Conservation (phyloP, 2,888 invertebrate genomes). For the Arctia plantaginis region DNA sequence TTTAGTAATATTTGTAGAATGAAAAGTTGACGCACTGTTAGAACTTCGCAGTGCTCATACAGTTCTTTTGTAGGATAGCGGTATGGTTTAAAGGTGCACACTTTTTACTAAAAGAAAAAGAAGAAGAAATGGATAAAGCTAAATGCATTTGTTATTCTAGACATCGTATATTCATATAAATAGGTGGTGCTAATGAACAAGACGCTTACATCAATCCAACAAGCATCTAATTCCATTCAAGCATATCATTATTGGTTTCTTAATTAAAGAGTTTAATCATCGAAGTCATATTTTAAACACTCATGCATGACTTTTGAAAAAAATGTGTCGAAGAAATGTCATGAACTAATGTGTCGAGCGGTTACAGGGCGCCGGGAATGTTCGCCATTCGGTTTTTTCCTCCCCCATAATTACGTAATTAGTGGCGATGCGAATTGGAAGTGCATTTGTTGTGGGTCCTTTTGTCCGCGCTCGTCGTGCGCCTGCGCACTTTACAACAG, state of each 20-base stretch:
- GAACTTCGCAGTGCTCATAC: too few species aligned
- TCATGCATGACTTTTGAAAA: constrained; percentile 74
- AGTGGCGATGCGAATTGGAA: constrained; percentile 82
- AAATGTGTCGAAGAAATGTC: constrained; percentile 73
- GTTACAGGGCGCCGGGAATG: constrained; percentile 69
- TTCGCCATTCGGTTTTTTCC: constrained; percentile 77
- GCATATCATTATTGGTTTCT: constrained; percentile 47
- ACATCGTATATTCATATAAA: constrained; percentile 23
- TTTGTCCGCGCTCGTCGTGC: constrained; percentile 76
- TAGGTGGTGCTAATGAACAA: constrained; percentile 32
- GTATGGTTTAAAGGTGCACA: too few species aligned
- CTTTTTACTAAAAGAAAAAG: too few species aligned
- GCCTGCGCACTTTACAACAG: constrained; percentile 76
- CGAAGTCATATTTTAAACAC: constrained; percentile 58
- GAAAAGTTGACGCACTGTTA: too few species aligned
- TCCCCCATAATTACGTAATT: constrained; percentile 85
- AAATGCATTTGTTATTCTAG: constrained; percentile 21
- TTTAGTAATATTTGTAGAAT: too few species aligned
- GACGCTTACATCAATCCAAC: constrained; percentile 40
- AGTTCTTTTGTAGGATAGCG: too few species aligned
- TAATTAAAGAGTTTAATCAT: constrained; percentile 56
- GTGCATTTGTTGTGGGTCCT: constrained; percentile 79
- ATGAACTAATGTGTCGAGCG: constrained; percentile 79
- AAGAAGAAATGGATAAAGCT: not conserved
- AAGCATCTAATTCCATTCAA: constrained; percentile 1